phyloP scores from a whole-genome alignment of 2,888 invertebrate genomes.

The Iselma pallidipennis region DNA sequence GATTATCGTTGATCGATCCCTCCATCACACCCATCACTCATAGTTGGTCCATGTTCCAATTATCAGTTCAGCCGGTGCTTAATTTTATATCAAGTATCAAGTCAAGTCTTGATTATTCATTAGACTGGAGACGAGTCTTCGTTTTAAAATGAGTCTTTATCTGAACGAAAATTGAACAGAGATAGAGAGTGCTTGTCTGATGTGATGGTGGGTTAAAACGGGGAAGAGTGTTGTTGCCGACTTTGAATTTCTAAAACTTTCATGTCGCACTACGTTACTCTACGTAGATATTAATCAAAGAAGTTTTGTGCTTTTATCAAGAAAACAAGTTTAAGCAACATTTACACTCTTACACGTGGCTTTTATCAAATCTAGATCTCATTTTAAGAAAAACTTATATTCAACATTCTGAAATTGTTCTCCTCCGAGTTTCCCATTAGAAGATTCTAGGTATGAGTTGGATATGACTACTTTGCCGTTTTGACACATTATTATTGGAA shows the following conservation, averaged over 20 bases:
- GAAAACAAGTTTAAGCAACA: neutral
- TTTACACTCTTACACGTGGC: neutral
- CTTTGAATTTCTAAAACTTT: too few species aligned
- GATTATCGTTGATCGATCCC: neutral
- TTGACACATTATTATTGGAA: too few species aligned
- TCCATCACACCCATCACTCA: neutral
- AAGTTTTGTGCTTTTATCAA: neutral
- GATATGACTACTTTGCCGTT: too few species aligned
- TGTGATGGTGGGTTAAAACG: too few species aligned
- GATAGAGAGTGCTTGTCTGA: neutral
- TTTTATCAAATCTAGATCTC: neutral
- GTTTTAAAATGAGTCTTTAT: neutral
- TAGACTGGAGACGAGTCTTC: neutral
- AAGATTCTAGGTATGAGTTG: too few species aligned
- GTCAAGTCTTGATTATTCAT: neutral
- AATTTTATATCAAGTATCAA: constrained; percentile 1
- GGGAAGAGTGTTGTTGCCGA: too few species aligned
- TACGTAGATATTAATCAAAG: neutral
- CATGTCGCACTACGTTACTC: neutral
- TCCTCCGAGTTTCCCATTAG: neutral
- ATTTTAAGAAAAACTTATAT: neutral
- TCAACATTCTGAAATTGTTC: neutral
- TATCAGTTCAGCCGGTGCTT: neutral
- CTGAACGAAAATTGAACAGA: neutral
- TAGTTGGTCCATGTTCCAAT: neutral